Evolutionary conservation across 1,140 invertebrate genomes (phyloP).

Genomic region (Metopolophium dirhodum): DNA sequence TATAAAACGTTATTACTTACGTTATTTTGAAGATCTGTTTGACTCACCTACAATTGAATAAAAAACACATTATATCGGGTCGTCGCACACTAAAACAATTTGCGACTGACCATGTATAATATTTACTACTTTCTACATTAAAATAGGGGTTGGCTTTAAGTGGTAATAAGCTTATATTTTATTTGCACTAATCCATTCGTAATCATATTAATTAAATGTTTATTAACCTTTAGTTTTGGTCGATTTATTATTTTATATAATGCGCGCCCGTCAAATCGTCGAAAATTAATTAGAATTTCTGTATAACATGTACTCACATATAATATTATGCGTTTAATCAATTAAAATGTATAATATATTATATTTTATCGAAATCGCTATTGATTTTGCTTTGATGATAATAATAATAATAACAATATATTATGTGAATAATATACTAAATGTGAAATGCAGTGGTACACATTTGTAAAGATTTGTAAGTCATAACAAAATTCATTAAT

Average conservation of each 20-base stretch:
- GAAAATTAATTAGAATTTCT: neutral
- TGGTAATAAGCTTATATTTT: neutral
- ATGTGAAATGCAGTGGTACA: neutral
- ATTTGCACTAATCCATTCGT: neutral
- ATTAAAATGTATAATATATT: neutral
- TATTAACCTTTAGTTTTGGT: neutral
- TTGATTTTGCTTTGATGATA: neutral
- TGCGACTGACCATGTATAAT: neutral
- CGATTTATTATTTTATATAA: neutral
- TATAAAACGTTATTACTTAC: neutral
- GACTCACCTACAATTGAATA: neutral
- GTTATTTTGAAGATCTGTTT: neutral
- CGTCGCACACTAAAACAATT: too few species aligned
- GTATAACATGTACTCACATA: neutral
- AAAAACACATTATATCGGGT: too few species aligned
- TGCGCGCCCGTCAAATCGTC: neutral
- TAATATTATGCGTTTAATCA: neutral
- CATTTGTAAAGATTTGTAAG: neutral
- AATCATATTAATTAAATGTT: too few species aligned
- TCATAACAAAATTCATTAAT: neutral
- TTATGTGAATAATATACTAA: neutral
- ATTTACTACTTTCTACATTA: neutral
- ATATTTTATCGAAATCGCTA: neutral
- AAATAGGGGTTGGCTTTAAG: neutral
- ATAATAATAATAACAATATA: too few species aligned